Base-by-base conservation (phyloP, 1,140 invertebrate genomes). In the Caenorhabditis brenneri region DNA sequence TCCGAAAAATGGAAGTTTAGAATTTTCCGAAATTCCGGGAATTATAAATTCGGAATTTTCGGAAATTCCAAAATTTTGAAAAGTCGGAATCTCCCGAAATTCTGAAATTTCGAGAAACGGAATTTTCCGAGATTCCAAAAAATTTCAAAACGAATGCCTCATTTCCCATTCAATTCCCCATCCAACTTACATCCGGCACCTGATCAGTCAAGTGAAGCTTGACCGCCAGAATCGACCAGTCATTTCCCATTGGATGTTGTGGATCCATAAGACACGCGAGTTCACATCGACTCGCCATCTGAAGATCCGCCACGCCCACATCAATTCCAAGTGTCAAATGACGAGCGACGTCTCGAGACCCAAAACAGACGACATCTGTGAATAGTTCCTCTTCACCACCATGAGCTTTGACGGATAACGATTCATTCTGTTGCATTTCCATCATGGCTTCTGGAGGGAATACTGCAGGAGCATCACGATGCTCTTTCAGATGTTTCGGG, bases 181-280 rank as follows among this genome's bases (percentile, higher is more conserved):
- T n/a, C n/a, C n/a, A n/a, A 65, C 84, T 65, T 24, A 93, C 82
- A 27, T 91, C 89, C 15, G 93, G 93, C 19, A 94, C 85, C 69
- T 92, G 90, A 60, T 93, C 92, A 31, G 92, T 90, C 78, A 94
- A 91, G 29, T 94, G 94, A 36, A 95, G 91, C 83, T 93, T 92
- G 0, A 95, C 93, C 5, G 95, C 95, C 36, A 96, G 90, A 80
- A 96, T 92, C 90, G 94, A 95, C 95, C 95, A 95, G 89, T 96
- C 95, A 85, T 94, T 92, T 15, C 95, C 95, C 88, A 95, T 93
- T 2, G 93, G 92, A 89, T 95, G 94, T 9, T 94, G 93, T 0
- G 94, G 94, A 91, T 96, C 95, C 16, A 96, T 91, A 79, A 95
- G 91, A 29, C 93, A 91, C 91, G 48, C 92, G 91, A 46, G 92